Base-by-base conservation (phyloP, 64 coral and sea anemone species). In the Actinia tenebrosa region DNA sequence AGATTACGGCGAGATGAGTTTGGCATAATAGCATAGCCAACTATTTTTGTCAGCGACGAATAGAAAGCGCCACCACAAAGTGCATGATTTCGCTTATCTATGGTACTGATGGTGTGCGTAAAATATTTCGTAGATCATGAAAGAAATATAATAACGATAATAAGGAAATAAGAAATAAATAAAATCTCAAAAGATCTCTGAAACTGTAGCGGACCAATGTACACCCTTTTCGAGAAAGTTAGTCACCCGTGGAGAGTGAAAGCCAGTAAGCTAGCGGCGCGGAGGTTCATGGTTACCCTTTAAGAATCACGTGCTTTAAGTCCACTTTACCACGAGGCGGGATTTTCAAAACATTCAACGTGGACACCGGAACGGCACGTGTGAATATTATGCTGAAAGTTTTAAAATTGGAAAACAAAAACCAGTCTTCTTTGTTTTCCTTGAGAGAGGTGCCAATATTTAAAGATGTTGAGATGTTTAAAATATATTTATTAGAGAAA, bases 11-110 rank as follows among this genome's bases (percentile, higher is more conserved):
- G 43, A 68, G 84, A 86, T 60, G 61, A 44, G 16, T 62, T 86
- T 18, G 61, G 84, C 18, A 86, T 86, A 44, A 69, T 1, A 19
- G 56, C 61, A 45, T 86, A 44, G 19, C 84, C 84, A 45, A 86
- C 58, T 44, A 42, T 86, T 64, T 62, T 61, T 60, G 14, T 37
- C 43, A 30, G 17, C 23, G 82, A 84, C 47, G 58, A 56, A 85
- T 6, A 85, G 42, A 61, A 16, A 85, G 53, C 83, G 58, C 54
- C 30, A 37, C 30, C 30, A 37, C 30, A 85, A 61, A 61, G 60
- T 27, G 83, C 55, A 44, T 56, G 58, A 60, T 37, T 37, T 37
- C 30, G 30, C 30, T 37, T 37, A 37, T 37, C 30, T 37, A 37
- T 37, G 30, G 30, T 37, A 37, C 30, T 37, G 30, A 37, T 37